phyloP scores from a whole-genome alignment of 2,113 vertebrate species.

The Eidolon helvum region DNA sequence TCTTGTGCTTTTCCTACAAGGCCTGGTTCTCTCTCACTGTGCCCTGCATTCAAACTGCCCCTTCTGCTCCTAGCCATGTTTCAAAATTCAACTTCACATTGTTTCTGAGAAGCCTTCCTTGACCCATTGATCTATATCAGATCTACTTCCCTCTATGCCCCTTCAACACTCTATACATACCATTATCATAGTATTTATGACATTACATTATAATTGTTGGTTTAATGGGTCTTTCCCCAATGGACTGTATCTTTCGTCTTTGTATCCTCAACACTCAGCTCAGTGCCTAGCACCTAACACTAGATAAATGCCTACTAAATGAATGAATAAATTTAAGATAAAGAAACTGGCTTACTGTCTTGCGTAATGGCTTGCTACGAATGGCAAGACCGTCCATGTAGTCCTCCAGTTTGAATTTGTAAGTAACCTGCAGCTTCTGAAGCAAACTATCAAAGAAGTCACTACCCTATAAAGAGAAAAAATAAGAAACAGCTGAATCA shows the following conservation, averaged over 20 bases:
- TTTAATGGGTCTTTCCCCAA: background rate
- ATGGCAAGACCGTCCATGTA: conserved; percentile 98
- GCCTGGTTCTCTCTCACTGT: background rate
- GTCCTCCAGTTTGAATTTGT: conserved; percentile 95
- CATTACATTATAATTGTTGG: background rate
- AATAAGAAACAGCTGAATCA: conserved; percentile 12
- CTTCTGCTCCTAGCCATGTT: background rate
- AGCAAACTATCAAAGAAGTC: conserved; percentile 94
- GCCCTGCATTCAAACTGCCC: background rate
- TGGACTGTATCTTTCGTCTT: background rate
- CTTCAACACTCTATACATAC: background rate
- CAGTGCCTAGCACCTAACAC: background rate
- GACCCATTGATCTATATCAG: background rate
- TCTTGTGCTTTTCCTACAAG: background rate
- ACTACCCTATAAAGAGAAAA: conserved; percentile 87
- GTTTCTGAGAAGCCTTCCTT: background rate
- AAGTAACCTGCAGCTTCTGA: conserved; percentile 95
- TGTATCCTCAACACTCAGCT: background rate
- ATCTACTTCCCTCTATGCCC: background rate
- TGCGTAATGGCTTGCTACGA: conserved; percentile 93
- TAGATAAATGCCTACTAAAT: conserved; percentile 31
- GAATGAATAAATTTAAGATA: conserved; percentile 36
- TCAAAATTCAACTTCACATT: background rate
- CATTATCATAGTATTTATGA: background rate
- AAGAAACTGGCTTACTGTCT: conserved; percentile 87